Percentiles rank a stretch among this genome's conserved stretches.
phyloP scores from a whole-genome alignment of 2,888 invertebrate genomes.

The Platypus cylindrus region DNA sequence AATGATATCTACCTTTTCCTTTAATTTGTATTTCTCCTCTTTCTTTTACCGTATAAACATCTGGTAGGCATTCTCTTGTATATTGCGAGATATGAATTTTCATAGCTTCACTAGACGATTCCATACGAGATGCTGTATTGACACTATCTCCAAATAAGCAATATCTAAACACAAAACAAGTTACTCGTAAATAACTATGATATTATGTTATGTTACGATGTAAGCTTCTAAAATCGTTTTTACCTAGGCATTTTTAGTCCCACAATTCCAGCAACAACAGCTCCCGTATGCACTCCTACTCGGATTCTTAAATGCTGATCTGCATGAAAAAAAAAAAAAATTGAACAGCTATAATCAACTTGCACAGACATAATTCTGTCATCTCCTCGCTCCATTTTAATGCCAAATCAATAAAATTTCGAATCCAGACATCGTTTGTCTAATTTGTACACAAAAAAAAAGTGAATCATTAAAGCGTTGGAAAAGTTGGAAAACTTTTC shows the following conservation, averaged over 20 bases:
- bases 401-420: too few relatives aligned
- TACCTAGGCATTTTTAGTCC: conserved; percentile 77
- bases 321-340: conserved; percentile 28
- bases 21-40: conserved; percentile 80
- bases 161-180: conserved; percentile 37
- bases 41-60: conserved; percentile 60
- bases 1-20: conserved; percentile 69
- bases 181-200: background rate
- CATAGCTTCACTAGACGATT: conserved; percentile 85
- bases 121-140: conserved; percentile 86
- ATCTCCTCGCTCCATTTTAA: too few relatives aligned
- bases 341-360: background rate
- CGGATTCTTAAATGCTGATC: conserved; percentile 71
- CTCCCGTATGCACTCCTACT: conserved; percentile 82
- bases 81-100: conserved; percentile 90
- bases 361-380: background rate
- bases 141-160: conserved; percentile 86
- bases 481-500: too few relatives aligned
- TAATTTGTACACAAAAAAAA: too few relatives aligned
- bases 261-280: conserved; percentile 87
- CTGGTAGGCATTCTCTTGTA: conserved; percentile 63
- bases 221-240: background rate
- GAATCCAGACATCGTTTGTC: too few relatives aligned
- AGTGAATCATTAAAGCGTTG: too few relatives aligned
- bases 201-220: background rate